These are phyloP conservation scores for Lepidothrix coronata DNA, from an alignment of 2,113 vertebrate species.

Conservation along the genomic window DNA sequence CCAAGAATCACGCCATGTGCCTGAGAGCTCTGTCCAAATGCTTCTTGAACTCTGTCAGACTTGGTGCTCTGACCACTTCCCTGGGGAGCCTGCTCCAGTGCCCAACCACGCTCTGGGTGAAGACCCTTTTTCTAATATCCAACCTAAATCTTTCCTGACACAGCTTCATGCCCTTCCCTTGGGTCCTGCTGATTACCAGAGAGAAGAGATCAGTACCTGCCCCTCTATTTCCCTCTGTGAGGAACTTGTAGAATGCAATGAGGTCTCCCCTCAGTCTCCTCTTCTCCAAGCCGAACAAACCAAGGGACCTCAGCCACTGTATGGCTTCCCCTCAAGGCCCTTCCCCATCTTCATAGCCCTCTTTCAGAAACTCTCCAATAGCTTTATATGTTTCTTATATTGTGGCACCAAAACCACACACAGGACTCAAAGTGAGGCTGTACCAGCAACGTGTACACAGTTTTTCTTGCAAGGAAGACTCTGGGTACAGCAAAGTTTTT, in stretches of 20 bases:
- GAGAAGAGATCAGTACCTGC: background rate
- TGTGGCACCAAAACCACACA: background rate
- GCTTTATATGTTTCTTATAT: background rate
- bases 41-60: background rate
- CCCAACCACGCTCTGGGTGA: rapidly evolving
- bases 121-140: background rate
- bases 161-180: background rate
- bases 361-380: background rate
- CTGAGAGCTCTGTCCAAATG: background rate
- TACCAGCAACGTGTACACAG: background rate
- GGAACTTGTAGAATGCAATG: background rate
- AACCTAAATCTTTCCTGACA: background rate
- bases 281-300: background rate
- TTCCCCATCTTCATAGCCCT: background rate
- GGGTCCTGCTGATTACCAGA: background rate
- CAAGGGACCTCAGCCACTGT: background rate
- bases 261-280: background rate
- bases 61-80: background rate
- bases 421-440: background rate
- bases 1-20: rapidly evolving
- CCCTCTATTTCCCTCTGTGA: background rate
- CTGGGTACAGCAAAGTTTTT: background rate
- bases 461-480: background rate
- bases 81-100: background rate
- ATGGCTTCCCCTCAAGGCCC: background rate